Evolutionary conservation across 2,888 invertebrate species (phyloP), one percentile per base, ranked within the genome.

Genomic region (Sesia apiformis): DNA sequence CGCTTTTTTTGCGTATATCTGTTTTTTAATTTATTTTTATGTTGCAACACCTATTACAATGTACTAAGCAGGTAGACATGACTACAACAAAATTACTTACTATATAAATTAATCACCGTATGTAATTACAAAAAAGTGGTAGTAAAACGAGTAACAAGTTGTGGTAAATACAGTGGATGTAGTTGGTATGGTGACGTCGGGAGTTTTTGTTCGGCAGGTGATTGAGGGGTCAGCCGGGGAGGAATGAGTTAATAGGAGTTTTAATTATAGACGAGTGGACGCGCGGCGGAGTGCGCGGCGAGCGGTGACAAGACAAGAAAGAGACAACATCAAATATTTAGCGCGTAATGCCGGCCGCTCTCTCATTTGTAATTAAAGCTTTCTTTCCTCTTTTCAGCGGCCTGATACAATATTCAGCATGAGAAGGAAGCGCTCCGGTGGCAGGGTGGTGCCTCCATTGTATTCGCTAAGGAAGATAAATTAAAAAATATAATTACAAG

Each of bases 401-500:
- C 83, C 88, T 87, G 87, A 89, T 88, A 88, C 89, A 88, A 88
- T 89, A 89, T 88, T 88, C 89, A 88, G 88, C 85, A 87, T 85
- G 85, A 87, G 88, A 86, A 88, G 87, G 88, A 87, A 86, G 87
- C 86, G 84, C 80, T 85, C 72, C 81, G 83, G 87, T 84, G 84
- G 87, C 84, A 78, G 86, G 89, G 89, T 85, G 89, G 89, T 87
- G 87, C 89, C 89, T 87, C 88, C 88, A 90, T 90, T 90, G 90
- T 90, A 87, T 85, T 88, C 90, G 90, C 90, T 91, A 91, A 91
- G 91, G 91, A 92, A 91, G 92, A 92, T 92, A 92, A 92, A 92
- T 92, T 92, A 92, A 92, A 92, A 92, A 92, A 92, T 91, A 91
- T 92, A 92, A 92, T 92, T 92, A 92, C 91, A 90, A 90, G 90